phyloP scores from a whole-genome alignment of 1,140 invertebrate species.

The Penaeus chinensis region DNA sequence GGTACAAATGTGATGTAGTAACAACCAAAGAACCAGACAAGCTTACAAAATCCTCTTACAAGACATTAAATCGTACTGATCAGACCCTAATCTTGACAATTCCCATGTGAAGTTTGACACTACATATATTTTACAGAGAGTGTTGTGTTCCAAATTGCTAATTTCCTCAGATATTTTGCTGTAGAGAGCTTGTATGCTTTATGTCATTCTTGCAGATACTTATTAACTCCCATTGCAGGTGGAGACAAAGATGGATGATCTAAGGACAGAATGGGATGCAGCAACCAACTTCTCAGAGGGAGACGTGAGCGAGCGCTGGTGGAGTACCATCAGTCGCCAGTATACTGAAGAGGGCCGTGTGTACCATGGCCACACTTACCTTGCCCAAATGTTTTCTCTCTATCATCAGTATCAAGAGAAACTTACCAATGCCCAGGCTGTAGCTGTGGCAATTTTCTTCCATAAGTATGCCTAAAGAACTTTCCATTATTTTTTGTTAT shows the following conservation, averaged over 20 bases:
- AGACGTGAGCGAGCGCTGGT: slow-evolving; percentile 49
- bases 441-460: slow-evolving; percentile 54
- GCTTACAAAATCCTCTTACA: too few species aligned
- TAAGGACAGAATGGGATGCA: slow-evolving; percentile 48
- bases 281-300: slow-evolving; percentile 50
- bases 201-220: too few species aligned
- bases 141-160: too few species aligned
- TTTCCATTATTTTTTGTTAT: neutral
- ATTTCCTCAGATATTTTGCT: too few species aligned
- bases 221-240: too few species aligned
- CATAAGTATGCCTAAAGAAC: slow-evolving; percentile 39
- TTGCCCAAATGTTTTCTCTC: slow-evolving; percentile 39
- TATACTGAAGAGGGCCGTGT: slow-evolving; percentile 50
- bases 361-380: slow-evolving; percentile 44
- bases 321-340: slow-evolving; percentile 34
- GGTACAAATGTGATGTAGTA: too few species aligned
- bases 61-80: too few species aligned
- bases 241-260: slow-evolving; percentile 30
- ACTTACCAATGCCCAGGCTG: slow-evolving; percentile 41
- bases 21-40: too few species aligned
- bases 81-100: too few species aligned
- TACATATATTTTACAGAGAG: too few species aligned
- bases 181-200: too few species aligned
- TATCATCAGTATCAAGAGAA: slow-evolving; percentile 49
- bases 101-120: too few species aligned